These are phyloP conservation scores for Ellobius talpinus DNA, from an alignment of 2,113 vertebrate genomes.

Conservation along the genomic window DNA sequence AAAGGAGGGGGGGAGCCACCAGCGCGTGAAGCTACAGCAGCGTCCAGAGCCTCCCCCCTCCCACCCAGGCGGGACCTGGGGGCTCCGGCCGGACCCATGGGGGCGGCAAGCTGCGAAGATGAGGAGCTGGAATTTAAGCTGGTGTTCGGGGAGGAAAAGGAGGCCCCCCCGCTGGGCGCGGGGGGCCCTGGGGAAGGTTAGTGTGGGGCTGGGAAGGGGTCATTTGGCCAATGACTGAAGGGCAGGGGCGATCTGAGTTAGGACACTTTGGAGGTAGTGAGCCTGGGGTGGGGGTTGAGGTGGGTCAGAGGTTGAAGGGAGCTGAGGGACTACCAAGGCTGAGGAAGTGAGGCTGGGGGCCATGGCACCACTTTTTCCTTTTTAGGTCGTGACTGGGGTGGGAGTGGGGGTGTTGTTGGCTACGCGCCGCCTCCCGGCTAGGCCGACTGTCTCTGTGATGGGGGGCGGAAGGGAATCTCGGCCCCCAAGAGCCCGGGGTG, in stretches of 20 bases:
- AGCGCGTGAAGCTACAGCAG: conserved; percentile 65
- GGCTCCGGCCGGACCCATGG: conserved; percentile 79
- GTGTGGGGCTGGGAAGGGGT: conserved; percentile 65
- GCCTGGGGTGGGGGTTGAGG: background rate
- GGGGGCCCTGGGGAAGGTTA: conserved; percentile 84
- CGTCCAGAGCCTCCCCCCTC: conserved; percentile 67
- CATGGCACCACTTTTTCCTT: conserved; percentile 79
- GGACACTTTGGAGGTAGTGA: background rate
- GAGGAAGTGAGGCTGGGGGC: conserved; percentile 77
- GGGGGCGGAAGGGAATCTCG: conserved; percentile 31
- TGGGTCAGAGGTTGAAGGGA: conserved; percentile 3
- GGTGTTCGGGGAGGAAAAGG: conserved; percentile 87
- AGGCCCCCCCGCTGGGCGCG: conserved; percentile 77
- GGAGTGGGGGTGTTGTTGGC: conserved; percentile 79
- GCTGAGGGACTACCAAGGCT: background rate
- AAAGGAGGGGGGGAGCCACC: conserved; percentile 77
- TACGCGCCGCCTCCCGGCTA: conserved; percentile 67
- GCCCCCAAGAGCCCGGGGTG: background rate
- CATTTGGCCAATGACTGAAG: conserved; percentile 10
- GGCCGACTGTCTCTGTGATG: conserved; percentile 69
- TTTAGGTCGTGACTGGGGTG: conserved; percentile 78
- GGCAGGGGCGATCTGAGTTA: background rate
- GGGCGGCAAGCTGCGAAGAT: conserved; percentile 86
- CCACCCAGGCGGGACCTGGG: conserved; percentile 60
- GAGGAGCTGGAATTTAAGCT: conserved; percentile 87